phyloP scores from a whole-genome alignment of 2,888 invertebrate species.

The Drosophila sordidula region DNA sequence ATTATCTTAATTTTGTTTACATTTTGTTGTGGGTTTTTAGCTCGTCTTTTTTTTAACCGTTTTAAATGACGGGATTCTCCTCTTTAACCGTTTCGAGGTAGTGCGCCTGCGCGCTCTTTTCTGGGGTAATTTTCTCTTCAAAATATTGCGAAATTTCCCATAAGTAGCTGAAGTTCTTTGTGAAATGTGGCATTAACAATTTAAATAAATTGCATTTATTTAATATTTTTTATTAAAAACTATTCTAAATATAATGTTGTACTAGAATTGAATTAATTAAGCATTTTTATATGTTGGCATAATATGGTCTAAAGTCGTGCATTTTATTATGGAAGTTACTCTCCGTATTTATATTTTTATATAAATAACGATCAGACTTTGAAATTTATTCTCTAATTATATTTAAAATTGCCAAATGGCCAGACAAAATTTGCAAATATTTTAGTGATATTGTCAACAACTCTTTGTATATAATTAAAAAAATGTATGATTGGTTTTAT shows the following conservation, averaged over 20 bases:
- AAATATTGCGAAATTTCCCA: not conserved
- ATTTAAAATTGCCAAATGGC: too few species aligned
- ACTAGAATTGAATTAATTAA: too few species aligned
- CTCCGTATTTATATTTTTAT: too few species aligned
- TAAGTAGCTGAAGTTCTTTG: not conserved
- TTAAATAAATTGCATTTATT: not conserved
- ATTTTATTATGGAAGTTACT: too few species aligned
- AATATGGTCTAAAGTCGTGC: too few species aligned
- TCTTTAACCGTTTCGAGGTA: constrained; percentile 51
- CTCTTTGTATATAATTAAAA: too few species aligned
- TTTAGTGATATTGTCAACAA: too few species aligned
- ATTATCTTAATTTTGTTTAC: constrained; percentile 52
- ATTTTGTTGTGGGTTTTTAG: constrained; percentile 67
- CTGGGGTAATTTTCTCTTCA: constrained; percentile 40
- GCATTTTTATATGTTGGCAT: too few species aligned
- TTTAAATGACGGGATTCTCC: constrained; percentile 21
- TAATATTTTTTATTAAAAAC: not conserved
- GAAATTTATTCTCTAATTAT: too few species aligned
- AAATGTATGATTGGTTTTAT: too few species aligned
- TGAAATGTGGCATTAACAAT: not conserved
- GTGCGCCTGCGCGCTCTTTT: constrained; percentile 59
- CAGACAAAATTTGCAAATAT: too few species aligned
- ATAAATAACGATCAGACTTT: too few species aligned
- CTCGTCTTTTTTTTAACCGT: constrained; percentile 49
- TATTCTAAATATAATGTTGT: not conserved